A percentile compares a stretch with the other conserved stretches of the same genome.
Evolutionary conservation across 2,113 vertebrate genomes (phyloP).

Genomic region (Ailuropoda melanoleuca): DNA sequence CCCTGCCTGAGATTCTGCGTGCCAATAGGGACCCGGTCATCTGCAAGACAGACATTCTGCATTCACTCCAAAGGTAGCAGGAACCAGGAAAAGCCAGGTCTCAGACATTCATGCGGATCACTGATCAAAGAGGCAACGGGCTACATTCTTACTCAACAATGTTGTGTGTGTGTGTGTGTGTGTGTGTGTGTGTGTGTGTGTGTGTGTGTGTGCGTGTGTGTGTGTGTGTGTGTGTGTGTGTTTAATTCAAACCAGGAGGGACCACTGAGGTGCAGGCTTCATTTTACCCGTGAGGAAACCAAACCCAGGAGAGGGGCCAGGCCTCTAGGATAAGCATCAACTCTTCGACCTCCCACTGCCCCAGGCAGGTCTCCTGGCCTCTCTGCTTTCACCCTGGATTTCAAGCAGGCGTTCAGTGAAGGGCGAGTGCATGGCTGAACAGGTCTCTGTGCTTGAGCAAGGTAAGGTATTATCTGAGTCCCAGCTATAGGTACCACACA

Average conservation of each 20-base stretch:
- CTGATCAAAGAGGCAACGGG: slow-evolving; percentile 32
- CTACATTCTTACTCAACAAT: slow-evolving; percentile 57
- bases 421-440: rapidly evolving
- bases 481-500: neutral
- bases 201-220: neutral
- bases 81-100: slow-evolving; percentile 24
- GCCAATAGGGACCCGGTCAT: neutral
- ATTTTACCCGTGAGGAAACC: slow-evolving; percentile 28
- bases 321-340: neutral
- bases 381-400: neutral
- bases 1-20: neutral
- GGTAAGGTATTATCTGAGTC: neutral
- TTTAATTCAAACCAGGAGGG: neutral
- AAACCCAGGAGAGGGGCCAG: neutral
- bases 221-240: neutral
- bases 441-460: neutral
- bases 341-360: neutral
- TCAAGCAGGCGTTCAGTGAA: neutral
- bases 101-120: neutral
- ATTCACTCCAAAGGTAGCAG: neutral
- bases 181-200: neutral
- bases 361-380: neutral
- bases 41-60: neutral
- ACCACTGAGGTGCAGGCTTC: neutral
- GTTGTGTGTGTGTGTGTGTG: neutral